Evolutionary conservation across 1,140 invertebrate species (phyloP), one percentile per base, ranked within the genome.

Genomic region (Contarinia nasturtii): DNA sequence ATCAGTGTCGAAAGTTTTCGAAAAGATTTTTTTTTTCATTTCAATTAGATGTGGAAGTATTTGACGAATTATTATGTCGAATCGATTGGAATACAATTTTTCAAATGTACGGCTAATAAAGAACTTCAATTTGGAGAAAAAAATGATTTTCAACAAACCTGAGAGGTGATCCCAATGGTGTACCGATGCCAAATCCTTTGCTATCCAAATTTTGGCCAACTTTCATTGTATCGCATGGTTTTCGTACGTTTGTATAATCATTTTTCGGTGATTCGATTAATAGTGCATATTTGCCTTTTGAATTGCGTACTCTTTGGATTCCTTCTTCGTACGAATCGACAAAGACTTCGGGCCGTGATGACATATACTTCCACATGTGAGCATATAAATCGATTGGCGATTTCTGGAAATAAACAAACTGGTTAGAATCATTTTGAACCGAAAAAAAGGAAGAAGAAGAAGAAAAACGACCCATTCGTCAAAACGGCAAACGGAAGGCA

Each of bases 301-400:
- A 86, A 47, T 72, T 76, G 45, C 86, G 65, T 27, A 92, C 88
- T 49, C 81, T 67, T 48, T 74, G 67, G 50, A 92, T 88, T 7
- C 88, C 88, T 60, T 90, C 85, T 48, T 83, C 81, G 58, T 92
- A 89, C 2, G 76, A 77, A 49, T 71, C 67, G 1, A 88, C 82
- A 55, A 91, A 89, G 21, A 88, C 82, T 56, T 87, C 74, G 53
- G 82, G 82, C 52, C 79, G 68, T 11, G 80, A 75, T 53, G 81
- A 83, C 91, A 96, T 95, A 55, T 86, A 93, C 55, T 90, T 82
- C 88, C 88, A 95, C 92, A 96, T 96, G 63, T 85, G 80, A 58
- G 80, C 80, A 66, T 93, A 95, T 2, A 90, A 76, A 36, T 78
- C 76, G 49, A 94, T 88, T 58, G 88, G 84, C 3, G 90, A 94